Evolutionary conservation across 2,113 vertebrate genomes (phyloP).

Genomic region (Tympanuchus pallidicinctus): DNA sequence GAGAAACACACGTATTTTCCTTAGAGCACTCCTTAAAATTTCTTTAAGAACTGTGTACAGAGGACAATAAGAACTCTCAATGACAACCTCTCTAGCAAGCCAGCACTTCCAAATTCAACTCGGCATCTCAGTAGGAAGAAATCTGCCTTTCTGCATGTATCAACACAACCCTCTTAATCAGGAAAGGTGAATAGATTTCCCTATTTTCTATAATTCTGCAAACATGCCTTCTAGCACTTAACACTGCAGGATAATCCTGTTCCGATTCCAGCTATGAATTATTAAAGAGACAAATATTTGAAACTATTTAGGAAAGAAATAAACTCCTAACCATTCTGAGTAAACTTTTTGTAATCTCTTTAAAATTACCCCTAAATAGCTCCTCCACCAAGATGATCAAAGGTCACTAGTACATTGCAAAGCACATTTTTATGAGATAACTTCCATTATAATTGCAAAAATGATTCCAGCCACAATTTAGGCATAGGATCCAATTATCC

Average conservation of each 20-base stretch:
- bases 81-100: conserved; percentile 17
- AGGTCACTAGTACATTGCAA: conserved; percentile 68
- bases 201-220: background rate
- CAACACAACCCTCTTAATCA: background rate
- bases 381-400: conserved; percentile 60
- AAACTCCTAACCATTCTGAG: background rate
- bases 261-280: background rate
- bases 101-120: conserved; percentile 11
- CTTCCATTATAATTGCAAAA: conserved; percentile 76
- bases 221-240: background rate
- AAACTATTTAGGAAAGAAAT: conserved; percentile 6
- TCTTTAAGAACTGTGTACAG: background rate
- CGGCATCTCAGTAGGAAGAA: background rate
- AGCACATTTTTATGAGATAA: conserved; percentile 70
- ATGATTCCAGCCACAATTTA: conserved; percentile 77
- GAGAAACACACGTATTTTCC: background rate
- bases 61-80: background rate
- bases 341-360: conserved; percentile 34
- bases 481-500: conserved; percentile 83
- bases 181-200: background rate
- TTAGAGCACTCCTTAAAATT: background rate
- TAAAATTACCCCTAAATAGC: conserved; percentile 37
- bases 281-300: conserved; percentile 52
- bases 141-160: background rate
- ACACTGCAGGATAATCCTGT: background rate